A percentile compares a stretch with the other conserved stretches of the same genome.
Conservation (phyloP, 2,113 vertebrate genomes). For the Syngnathoides biaculeatus region DNA sequence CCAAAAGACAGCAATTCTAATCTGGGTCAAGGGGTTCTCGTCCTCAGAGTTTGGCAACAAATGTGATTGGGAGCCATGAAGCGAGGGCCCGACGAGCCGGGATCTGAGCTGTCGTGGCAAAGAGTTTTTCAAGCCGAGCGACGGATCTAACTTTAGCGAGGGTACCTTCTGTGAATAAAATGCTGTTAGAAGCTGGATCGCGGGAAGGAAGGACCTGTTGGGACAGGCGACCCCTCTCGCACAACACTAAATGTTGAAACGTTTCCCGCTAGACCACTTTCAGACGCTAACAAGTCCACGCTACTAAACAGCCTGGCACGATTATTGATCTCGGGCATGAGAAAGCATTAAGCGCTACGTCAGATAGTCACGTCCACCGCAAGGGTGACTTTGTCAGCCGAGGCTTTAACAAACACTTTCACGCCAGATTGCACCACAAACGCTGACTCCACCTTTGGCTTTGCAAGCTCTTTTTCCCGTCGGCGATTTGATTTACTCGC, state of each 20-base stretch:
- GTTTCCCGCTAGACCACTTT: neutral
- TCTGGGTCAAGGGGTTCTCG: too few species aligned
- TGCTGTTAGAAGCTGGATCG: neutral
- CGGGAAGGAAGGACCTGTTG: neutral
- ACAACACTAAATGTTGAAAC: neutral
- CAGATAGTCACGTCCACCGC: constrained; percentile 23
- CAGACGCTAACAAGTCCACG: constrained; percentile 4
- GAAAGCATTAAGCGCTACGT: constrained; percentile 25
- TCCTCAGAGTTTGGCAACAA: neutral
- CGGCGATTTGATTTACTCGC: constrained; percentile 26
- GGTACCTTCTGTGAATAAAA: neutral
- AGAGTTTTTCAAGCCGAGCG: neutral
- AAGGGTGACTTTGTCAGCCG: constrained; percentile 6
- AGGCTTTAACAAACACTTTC: constrained; percentile 19
- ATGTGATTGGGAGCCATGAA: neutral
- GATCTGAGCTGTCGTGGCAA: too few species aligned
- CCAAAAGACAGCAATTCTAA: too few species aligned
- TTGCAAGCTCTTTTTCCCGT: constrained; percentile 14
- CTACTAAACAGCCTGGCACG: constrained; percentile 2
- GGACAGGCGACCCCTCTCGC: neutral
- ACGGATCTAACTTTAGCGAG: neutral
- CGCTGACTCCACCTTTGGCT: constrained; percentile 8
- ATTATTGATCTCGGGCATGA: constrained; percentile 16
- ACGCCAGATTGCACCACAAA: constrained; percentile 10
- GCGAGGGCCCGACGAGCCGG: too few species aligned